Conservation (phyloP, 2,113 vertebrate genomes). For the Oryzias celebensis region DNA sequence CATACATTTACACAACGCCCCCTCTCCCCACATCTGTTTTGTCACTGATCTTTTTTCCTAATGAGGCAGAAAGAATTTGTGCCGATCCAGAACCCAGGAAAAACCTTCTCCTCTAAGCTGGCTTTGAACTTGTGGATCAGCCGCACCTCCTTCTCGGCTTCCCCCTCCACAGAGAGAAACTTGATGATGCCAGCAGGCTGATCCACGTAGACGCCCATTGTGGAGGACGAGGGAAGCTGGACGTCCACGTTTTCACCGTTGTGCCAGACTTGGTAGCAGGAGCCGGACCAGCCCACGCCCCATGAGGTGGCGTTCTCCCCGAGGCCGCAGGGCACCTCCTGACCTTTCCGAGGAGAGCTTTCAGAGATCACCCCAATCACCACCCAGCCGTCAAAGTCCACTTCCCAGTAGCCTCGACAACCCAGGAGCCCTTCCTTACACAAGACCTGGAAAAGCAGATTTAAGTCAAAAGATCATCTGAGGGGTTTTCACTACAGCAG, state of each 20-base stretch:
- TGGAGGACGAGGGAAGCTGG: constrained; percentile 17
- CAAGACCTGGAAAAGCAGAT: constrained; percentile 62
- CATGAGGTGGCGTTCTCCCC: constrained; percentile 77
- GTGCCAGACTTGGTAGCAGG: constrained; percentile 78
- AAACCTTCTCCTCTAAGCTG: constrained; percentile 59
- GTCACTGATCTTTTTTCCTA: constrained; percentile 61
- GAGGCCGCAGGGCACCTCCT: constrained; percentile 68
- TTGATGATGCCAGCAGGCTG: constrained; percentile 76
- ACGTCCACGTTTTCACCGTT: constrained; percentile 66
- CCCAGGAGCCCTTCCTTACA: constrained; percentile 74
- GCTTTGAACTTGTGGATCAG: constrained; percentile 69
- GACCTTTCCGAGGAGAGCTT: constrained; percentile 55
- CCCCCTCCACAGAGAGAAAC: constrained; percentile 68
- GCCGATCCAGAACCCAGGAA: constrained; percentile 77
- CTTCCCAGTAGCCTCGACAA: constrained; percentile 78
- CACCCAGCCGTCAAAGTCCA: constrained; percentile 77
- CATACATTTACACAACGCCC: constrained; percentile 6
- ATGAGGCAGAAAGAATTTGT: constrained; percentile 69
- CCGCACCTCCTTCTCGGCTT: constrained; percentile 59
- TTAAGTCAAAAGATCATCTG: neutral
- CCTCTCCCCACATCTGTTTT: neutral
- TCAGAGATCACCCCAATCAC: constrained; percentile 69
- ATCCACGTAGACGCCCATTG: constrained; percentile 74
- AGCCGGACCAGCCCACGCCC: constrained; percentile 76
- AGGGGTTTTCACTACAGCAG: too few relatives aligned